A percentile compares a stretch with the other conserved stretches of the same genome.
phyloP scores from a whole-genome alignment of 2,113 vertebrate genomes.

The Physeter macrocephalus region DNA sequence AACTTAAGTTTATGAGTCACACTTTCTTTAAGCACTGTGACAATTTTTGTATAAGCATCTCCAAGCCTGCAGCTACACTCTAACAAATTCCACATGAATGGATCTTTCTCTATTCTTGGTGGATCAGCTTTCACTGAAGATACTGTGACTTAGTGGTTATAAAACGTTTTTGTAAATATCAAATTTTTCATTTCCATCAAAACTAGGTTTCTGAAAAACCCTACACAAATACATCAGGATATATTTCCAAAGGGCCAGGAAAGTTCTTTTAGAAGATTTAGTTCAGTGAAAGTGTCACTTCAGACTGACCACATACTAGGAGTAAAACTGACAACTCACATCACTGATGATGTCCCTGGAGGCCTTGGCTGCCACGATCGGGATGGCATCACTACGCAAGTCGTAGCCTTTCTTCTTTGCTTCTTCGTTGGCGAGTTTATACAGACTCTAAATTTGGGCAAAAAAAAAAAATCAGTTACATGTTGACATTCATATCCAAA shows the following conservation, averaged over 20 bases:
- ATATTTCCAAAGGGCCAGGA: background rate
- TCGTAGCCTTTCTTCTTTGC: constrained; percentile 93
- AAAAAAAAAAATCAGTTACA: background rate
- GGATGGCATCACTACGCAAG: constrained; percentile 87
- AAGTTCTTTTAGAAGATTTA: background rate
- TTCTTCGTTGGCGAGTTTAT: constrained; percentile 90
- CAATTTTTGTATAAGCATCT: background rate
- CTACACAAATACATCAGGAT: background rate
- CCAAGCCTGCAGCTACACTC: background rate
- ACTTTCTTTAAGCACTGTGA: background rate
- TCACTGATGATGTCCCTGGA: constrained; percentile 92
- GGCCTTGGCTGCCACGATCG: constrained; percentile 87
- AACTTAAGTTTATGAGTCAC: background rate
- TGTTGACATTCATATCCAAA: background rate
- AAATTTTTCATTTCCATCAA: background rate
- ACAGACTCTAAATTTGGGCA: constrained; percentile 83
- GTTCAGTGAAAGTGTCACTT: background rate
- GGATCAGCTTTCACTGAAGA: background rate
- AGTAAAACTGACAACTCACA: constrained; percentile 77
- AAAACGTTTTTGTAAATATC: background rate
- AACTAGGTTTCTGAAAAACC: background rate
- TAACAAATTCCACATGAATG: background rate
- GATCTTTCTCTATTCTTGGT: background rate
- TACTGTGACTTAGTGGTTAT: background rate
- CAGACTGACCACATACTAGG: background rate